phyloP scores from a whole-genome alignment of 2,797 vertebrate species.

The Alcedo quadribrachys region DNA sequence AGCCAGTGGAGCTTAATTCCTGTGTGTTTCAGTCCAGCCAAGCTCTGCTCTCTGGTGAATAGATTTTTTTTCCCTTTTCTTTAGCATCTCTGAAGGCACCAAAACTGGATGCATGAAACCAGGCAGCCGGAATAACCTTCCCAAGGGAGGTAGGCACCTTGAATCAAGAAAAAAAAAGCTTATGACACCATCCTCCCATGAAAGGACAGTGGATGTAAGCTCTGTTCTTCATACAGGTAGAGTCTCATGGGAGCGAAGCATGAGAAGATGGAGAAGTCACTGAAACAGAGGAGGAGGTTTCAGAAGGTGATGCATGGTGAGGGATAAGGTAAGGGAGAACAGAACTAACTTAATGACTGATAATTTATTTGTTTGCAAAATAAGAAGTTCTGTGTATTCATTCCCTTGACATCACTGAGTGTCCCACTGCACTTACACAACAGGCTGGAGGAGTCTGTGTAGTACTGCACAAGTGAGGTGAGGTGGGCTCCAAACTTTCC shows the following conservation, averaged over 20 bases:
- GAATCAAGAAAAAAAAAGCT: background rate
- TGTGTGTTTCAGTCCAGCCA: fast-evolving
- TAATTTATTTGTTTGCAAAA: background rate
- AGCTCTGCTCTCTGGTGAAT: background rate
- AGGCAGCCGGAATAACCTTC: background rate
- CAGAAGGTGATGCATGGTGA: fast-evolving
- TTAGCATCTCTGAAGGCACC: background rate
- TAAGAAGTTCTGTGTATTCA: background rate
- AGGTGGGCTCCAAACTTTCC: background rate
- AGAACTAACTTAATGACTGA: background rate
- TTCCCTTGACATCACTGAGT: background rate
- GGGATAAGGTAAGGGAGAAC: background rate
- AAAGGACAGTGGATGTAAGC: background rate
- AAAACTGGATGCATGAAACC: background rate
- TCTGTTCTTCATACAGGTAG: background rate
- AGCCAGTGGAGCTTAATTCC: background rate
- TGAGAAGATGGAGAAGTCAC: background rate
- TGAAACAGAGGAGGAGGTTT: background rate
- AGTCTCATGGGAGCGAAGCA: background rate
- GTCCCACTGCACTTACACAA: background rate
- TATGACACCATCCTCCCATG: background rate
- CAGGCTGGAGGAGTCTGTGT: background rate
- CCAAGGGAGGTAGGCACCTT: fast-evolving
- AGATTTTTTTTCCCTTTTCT: background rate
- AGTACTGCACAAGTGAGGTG: fast-evolving